Evolutionary conservation across 2,888 invertebrate genomes (phyloP).

Genomic region (Pelosia muscerda): DNA sequence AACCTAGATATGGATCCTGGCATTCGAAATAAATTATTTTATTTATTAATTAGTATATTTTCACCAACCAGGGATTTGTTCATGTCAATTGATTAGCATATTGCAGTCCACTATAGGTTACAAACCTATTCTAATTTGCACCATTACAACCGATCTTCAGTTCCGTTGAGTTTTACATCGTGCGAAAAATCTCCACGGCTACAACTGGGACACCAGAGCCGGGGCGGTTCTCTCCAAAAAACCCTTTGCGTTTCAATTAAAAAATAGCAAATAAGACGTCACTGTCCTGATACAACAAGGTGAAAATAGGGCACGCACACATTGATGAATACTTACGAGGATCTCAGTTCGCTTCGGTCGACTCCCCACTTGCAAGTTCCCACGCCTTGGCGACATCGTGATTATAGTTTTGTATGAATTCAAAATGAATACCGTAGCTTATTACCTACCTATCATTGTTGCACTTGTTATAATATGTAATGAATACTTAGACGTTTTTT

Average conservation of each 20-base stretch:
- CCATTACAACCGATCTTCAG: too few relatives aligned
- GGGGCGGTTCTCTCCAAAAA: neutral
- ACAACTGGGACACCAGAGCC: too few relatives aligned
- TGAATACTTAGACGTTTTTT: neutral
- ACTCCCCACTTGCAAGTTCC: neutral
- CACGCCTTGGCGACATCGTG: neutral
- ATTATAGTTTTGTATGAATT: conserved; percentile 1
- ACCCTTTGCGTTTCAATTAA: neutral
- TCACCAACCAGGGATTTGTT: too few relatives aligned
- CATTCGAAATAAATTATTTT: too few relatives aligned
- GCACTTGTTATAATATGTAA: neutral
- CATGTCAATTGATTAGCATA: too few relatives aligned
- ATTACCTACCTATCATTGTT: neutral
- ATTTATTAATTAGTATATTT: too few relatives aligned
- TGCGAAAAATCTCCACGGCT: too few relatives aligned
- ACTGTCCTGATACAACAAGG: neutral
- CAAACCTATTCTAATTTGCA: too few relatives aligned
- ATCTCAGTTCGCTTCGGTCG: neutral
- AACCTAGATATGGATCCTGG: too few relatives aligned
- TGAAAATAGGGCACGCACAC: neutral
- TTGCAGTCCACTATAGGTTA: too few relatives aligned
- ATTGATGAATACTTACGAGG: neutral
- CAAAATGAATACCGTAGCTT: neutral
- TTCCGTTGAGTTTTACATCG: too few relatives aligned
- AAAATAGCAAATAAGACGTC: neutral